phyloP scores from a whole-genome alignment of 2,888 invertebrate genomes.

The Neuroscelio doddi region DNA sequence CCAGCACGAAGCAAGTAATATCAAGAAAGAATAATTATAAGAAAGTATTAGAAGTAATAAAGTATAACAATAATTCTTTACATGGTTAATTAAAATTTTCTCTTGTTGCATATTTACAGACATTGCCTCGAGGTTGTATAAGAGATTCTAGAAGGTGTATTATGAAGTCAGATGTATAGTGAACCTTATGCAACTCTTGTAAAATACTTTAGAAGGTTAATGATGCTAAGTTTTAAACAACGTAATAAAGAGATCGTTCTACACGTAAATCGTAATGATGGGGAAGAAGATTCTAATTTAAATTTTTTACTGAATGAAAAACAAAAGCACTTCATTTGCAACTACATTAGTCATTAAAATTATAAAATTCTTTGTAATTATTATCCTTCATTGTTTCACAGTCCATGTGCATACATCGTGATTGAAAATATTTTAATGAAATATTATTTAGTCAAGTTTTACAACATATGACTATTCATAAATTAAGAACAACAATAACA shows the following conservation, averaged over 20 bases:
- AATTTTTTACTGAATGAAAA: no score
- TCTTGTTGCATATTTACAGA: not conserved
- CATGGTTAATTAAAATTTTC: slow-evolving; percentile 1
- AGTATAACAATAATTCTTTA: not conserved
- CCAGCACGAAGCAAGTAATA: not conserved
- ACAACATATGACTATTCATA: slow-evolving; percentile 38
- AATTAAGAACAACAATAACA: slow-evolving; percentile 35
- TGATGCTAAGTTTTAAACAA: slow-evolving; percentile 1
- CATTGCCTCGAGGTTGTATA: not conserved
- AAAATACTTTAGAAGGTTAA: not conserved
- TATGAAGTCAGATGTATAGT: not conserved
- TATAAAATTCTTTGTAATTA: no score
- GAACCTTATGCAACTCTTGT: not conserved
- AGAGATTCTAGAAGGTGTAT: slow-evolving; percentile 1
- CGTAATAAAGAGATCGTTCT: no score
- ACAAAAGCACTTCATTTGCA: no score
- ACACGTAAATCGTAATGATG: no score
- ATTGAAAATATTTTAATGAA: slow-evolving; percentile 22
- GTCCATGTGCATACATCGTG: slow-evolving; percentile 23
- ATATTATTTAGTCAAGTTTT: slow-evolving; percentile 24
- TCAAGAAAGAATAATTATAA: slow-evolving; percentile 1
- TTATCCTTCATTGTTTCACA: no score
- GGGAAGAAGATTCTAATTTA: no score
- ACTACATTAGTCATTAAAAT: no score
- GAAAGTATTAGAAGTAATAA: not conserved